A percentile compares a stretch with the other conserved stretches of the same genome.
These are phyloP conservation scores for Saturnia pavonia DNA, from an alignment of 2,888 invertebrate species.

Conservation along the genomic window DNA sequence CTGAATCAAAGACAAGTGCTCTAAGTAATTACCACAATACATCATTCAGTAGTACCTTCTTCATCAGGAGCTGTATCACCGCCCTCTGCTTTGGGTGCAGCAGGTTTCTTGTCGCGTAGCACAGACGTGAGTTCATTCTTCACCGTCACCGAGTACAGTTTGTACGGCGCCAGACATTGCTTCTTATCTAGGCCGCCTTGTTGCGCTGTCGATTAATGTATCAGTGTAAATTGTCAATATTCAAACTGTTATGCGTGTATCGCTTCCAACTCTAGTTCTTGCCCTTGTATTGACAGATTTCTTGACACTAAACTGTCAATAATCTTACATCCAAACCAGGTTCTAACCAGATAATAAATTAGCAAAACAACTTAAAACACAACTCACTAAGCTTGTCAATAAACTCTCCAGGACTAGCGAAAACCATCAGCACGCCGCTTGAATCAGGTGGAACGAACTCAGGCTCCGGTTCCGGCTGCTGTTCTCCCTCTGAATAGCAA, in stretches of 20 bases:
- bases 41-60: not conserved
- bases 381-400: constrained; percentile 68
- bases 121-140: constrained; percentile 65
- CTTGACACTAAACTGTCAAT: not conserved
- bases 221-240: not conserved
- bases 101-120: constrained; percentile 51
- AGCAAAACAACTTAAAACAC: not conserved
- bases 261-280: not conserved
- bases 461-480: constrained; percentile 59
- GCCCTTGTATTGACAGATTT: not conserved
- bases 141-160: constrained; percentile 65
- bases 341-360: not conserved
- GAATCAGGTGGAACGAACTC: constrained; percentile 66
- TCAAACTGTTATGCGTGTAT: not conserved
- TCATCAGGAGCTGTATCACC: constrained; percentile 50
- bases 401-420: constrained; percentile 69
- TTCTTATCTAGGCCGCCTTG: constrained; percentile 64
- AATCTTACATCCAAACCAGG: not conserved
- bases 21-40: not conserved
- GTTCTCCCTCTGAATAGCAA: constrained; percentile 62
- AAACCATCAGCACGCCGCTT: constrained; percentile 63
- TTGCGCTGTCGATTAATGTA: constrained; percentile 38
- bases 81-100: constrained; percentile 31
- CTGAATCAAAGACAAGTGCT: no score
- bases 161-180: constrained; percentile 68